Percentiles rank a stretch among this genome's conserved stretches.
Evolutionary conservation across 2,797 vertebrate species (phyloP).

Genomic region (Mareca penelope): DNA sequence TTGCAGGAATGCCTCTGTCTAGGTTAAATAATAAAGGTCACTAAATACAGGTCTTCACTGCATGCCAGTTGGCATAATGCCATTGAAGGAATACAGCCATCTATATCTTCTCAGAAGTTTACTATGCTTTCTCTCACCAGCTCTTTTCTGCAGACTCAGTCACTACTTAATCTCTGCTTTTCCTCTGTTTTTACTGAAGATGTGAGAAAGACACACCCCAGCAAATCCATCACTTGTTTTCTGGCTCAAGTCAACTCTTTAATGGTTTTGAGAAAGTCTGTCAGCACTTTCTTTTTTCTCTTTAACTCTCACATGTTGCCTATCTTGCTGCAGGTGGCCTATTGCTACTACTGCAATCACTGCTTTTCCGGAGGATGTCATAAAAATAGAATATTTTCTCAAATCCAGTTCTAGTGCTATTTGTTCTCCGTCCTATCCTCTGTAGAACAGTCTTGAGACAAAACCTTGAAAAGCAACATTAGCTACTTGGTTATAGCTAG

Average conservation of each 20-base stretch:
- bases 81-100: background rate
- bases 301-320: constrained; percentile 16
- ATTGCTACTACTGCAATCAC: constrained; percentile 3
- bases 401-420: background rate
- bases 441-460: background rate
- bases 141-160: background rate
- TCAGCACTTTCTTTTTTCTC: constrained; percentile 17
- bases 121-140: background rate
- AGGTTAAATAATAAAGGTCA: background rate
- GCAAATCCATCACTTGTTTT: constrained; percentile 12
- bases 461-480: background rate
- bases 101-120: background rate
- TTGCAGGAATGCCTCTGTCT: background rate
- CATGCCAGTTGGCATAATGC: background rate
- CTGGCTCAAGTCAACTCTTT: background rate
- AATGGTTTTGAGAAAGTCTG: constrained; percentile 23
- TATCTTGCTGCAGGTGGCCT: constrained; percentile 33
- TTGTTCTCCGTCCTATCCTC: background rate
- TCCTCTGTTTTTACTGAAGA: constrained; percentile 19
- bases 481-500: background rate
- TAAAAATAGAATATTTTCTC: background rate
- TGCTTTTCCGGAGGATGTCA: background rate
- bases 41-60: background rate
- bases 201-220: background rate
- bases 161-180: background rate